Evolutionary conservation across 2,113 vertebrate species (phyloP).

Genomic region (Eulemur macaco): DNA sequence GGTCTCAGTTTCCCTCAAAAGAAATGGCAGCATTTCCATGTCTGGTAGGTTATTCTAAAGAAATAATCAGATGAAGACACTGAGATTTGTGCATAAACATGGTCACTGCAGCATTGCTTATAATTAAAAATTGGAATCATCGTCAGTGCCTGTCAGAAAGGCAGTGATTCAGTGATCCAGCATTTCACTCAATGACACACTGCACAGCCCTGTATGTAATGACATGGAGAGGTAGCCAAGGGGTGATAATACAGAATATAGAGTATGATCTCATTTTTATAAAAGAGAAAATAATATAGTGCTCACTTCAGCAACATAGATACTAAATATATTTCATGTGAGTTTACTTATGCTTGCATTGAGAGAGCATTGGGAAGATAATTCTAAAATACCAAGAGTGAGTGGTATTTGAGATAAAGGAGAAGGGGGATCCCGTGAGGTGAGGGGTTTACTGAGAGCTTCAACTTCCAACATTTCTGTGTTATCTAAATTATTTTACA

Average conservation of each 20-base stretch:
- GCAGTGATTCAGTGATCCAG: neutral
- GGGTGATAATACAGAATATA: neutral
- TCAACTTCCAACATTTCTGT: neutral
- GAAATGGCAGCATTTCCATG: neutral
- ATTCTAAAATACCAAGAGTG: neutral
- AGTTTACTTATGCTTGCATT: neutral
- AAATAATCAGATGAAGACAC: neutral
- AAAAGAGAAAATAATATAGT: neutral
- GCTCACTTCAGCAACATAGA: neutral
- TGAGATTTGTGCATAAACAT: neutral
- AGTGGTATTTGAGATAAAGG: neutral
- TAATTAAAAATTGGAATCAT: neutral
- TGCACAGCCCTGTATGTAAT: neutral
- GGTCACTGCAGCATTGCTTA: neutral
- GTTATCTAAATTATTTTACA: conserved; percentile 38
- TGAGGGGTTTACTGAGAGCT: neutral
- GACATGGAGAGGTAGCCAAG: neutral
- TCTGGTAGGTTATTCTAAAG: neutral
- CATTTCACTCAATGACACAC: neutral
- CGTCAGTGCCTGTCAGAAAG: neutral
- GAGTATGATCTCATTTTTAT: neutral
- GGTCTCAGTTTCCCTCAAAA: neutral
- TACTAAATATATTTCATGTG: neutral
- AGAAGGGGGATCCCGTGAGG: neutral
- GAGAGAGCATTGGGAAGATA: neutral